A percentile compares a stretch with the other conserved stretches of the same genome.
Conservation (phyloP, 1,140 invertebrate species). For the Metopolophium dirhodum region DNA sequence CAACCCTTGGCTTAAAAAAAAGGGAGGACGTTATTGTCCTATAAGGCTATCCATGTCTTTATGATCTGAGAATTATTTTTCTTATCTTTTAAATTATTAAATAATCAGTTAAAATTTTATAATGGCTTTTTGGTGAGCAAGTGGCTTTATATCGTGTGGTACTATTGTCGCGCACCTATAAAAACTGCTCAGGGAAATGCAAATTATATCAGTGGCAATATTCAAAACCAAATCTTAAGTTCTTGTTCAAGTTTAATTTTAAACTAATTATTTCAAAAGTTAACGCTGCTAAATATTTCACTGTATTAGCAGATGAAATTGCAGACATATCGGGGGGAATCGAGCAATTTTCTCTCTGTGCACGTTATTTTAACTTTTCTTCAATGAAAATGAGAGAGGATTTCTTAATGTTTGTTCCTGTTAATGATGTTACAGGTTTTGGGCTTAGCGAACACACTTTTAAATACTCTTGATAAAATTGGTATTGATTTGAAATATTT, state of each 20-base stretch:
- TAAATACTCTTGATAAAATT: neutral
- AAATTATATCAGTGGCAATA: neutral
- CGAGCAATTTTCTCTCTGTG: neutral
- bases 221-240: neutral
- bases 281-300: neutral
- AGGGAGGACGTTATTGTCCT: too few species aligned
- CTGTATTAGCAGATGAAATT: neutral
- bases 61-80: too few species aligned
- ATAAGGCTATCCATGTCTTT: too few species aligned
- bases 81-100: too few species aligned
- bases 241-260: neutral
- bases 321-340: neutral
- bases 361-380: neutral
- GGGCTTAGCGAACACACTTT: neutral
- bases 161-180: too few species aligned
- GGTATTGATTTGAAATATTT: conserved; percentile 41
- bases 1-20: too few species aligned
- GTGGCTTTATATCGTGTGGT: too few species aligned
- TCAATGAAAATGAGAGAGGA: neutral
- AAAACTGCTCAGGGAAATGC: too few species aligned
- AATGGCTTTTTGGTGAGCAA: too few species aligned
- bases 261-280: neutral
- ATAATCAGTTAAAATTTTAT: too few species aligned
- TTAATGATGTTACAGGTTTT: neutral
- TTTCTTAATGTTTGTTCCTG: neutral